Conservation (phyloP, 2,113 vertebrate genomes). For the Stercorarius parasiticus region DNA sequence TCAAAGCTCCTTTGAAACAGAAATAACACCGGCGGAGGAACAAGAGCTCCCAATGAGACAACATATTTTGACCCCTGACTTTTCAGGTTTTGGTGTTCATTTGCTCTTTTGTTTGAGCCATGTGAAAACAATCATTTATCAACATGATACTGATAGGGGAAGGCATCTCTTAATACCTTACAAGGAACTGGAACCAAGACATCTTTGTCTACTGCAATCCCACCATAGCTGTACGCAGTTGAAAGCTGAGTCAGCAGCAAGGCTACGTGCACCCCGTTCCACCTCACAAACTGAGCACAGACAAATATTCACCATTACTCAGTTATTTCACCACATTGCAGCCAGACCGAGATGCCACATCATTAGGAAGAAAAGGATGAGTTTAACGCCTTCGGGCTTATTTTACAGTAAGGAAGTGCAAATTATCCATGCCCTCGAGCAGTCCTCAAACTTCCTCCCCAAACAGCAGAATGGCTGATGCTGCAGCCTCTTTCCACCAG, state of each 20-base stretch:
- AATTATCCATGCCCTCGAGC: neutral
- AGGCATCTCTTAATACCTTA: neutral
- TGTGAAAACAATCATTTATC: neutral
- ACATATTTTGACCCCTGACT: neutral
- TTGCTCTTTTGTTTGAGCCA: neutral
- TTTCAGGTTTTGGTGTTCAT: neutral
- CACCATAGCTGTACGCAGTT: neutral
- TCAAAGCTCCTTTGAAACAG: neutral
- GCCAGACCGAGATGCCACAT: neutral
- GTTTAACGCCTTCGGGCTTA: slow-evolving; percentile 1
- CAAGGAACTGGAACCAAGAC: neutral
- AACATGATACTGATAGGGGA: neutral
- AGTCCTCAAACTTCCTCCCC: neutral
- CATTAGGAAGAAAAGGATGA: neutral
- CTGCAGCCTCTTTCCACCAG: neutral
- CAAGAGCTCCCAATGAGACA: neutral
- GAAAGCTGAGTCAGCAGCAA: neutral
- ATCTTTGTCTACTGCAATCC: neutral
- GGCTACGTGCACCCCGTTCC: neutral
- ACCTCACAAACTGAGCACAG: neutral
- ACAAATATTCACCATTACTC: neutral
- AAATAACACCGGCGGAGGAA: neutral
- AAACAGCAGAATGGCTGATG: neutral
- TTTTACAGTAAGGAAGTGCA: neutral
- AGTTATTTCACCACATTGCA: neutral